phyloP scores from a whole-genome alignment of 2,113 vertebrate genomes.

The Aegithalos caudatus region DNA sequence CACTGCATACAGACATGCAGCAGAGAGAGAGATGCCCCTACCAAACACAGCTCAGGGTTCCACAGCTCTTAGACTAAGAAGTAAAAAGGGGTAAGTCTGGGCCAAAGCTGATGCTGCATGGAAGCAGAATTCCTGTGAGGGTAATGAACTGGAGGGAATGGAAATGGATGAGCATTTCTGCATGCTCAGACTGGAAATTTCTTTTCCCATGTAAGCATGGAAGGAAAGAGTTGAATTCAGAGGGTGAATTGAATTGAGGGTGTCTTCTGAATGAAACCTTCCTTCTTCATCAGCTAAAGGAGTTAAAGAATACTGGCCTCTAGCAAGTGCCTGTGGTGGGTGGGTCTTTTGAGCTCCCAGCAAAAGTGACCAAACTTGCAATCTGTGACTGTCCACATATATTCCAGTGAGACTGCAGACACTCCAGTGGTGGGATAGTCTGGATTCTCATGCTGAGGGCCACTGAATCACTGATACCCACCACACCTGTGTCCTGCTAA shows the following conservation, averaged over 20 bases:
- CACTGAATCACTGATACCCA: not conserved
- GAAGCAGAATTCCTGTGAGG: not conserved
- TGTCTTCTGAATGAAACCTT: not conserved
- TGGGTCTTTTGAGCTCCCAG: not conserved
- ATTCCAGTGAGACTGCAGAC: not conserved
- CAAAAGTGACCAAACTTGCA: not conserved
- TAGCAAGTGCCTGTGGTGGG: not conserved
- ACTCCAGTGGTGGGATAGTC: accelerated
- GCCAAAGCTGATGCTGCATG: not conserved
- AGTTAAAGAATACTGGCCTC: not conserved
- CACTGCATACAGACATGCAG: not conserved
- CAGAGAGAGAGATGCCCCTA: not conserved
- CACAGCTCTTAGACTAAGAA: not conserved
- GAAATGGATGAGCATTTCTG: not conserved
- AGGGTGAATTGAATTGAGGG: not conserved
- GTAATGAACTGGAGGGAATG: not conserved
- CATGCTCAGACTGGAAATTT: not conserved
- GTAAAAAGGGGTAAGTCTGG: not conserved
- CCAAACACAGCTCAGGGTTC: not conserved
- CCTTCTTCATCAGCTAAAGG: not conserved
- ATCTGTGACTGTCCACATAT: not conserved
- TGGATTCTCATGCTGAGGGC: not conserved
- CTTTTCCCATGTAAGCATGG: not conserved
- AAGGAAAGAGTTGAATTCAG: not conserved
- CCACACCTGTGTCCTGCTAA: not conserved